These are phyloP conservation scores for Hypselothyrea guttata DNA, from an alignment of 2,888 invertebrate species.

Conservation along the genomic window DNA sequence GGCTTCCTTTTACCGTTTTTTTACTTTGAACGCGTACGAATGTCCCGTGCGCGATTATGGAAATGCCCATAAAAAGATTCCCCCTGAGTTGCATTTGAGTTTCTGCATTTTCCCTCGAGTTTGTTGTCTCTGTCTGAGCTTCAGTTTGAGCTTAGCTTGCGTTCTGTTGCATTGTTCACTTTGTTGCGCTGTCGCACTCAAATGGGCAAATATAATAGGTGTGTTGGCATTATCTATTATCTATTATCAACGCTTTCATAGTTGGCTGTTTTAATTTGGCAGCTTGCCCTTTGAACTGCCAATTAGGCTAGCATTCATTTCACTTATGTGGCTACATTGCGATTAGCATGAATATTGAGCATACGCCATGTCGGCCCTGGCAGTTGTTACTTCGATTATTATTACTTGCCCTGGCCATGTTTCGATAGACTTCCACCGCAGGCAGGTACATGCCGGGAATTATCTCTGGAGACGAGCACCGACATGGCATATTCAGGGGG, in stretches of 20 bases:
- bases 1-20: too few species aligned
- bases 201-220: constrained; percentile 3
- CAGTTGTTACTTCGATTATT: too few species aligned
- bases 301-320: constrained; percentile 2
- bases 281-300: constrained; percentile 3
- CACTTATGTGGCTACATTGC: constrained; percentile 1
- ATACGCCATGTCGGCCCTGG: constrained; percentile 18
- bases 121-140: neutral
- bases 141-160: neutral
- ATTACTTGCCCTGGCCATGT: constrained; percentile 40
- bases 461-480: neutral
- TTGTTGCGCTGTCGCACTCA: neutral
- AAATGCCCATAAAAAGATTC: too few species aligned
- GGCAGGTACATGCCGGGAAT: constrained; percentile 2
- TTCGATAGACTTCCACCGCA: constrained; percentile 19
- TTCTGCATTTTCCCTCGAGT: too few species aligned
- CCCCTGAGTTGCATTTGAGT: too few species aligned
- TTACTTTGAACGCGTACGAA: too few species aligned
- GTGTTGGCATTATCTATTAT: neutral
- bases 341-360: neutral
- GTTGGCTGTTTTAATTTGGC: constrained; percentile 4
- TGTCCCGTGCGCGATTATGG: too few species aligned
- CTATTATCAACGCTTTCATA: neutral
- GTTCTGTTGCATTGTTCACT: neutral
- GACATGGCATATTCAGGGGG: too few species aligned